Evolutionary conservation across 2,888 invertebrate species (phyloP).

Genomic region (Apotomis betuletana): DNA sequence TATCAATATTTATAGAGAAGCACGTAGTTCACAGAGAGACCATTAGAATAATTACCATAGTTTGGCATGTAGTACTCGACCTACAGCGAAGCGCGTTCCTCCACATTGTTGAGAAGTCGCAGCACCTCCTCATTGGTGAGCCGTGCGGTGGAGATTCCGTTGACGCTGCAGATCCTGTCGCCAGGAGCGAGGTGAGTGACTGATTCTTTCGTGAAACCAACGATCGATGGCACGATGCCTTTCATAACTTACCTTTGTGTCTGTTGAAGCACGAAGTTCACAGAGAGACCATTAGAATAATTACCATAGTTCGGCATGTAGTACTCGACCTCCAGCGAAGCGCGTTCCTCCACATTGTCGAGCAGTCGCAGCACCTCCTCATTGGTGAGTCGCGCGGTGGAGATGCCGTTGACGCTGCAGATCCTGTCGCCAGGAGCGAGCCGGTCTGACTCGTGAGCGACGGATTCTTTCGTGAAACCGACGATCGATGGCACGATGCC

Average conservation of each 20-base stretch:
- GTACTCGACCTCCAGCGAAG: conserved; percentile 92
- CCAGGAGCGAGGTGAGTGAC: conserved; percentile 90
- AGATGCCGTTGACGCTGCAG: conserved; percentile 91
- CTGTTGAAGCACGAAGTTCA: no score
- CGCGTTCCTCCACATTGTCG: conserved; percentile 88
- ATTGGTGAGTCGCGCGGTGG: conserved; percentile 88
- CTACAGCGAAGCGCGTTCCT: conserved; percentile 84
- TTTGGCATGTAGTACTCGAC: conserved; percentile 93
- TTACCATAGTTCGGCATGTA: conserved; percentile 91
- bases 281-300: conserved; percentile 49
- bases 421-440: conserved; percentile 91
- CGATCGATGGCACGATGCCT: conserved; percentile 86
- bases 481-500: conserved; percentile 87
- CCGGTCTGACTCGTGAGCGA: conserved; percentile 89
- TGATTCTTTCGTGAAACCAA: conserved; percentile 87
- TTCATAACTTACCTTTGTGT: no score
- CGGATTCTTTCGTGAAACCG: conserved; percentile 87
- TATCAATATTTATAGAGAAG: no score
- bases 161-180: conserved; percentile 91
- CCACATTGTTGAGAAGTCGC: conserved; percentile 88
- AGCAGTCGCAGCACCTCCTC: conserved; percentile 90
- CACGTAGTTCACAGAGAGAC: no score
- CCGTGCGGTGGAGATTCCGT: conserved; percentile 89
- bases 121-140: conserved; percentile 91
- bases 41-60: conserved; percentile 82